Percentiles rank a stretch among this genome's conserved stretches.
These are phyloP conservation scores for Abscondita cerata DNA, from an alignment of 2,888 invertebrate genomes.

Conservation along the genomic window DNA sequence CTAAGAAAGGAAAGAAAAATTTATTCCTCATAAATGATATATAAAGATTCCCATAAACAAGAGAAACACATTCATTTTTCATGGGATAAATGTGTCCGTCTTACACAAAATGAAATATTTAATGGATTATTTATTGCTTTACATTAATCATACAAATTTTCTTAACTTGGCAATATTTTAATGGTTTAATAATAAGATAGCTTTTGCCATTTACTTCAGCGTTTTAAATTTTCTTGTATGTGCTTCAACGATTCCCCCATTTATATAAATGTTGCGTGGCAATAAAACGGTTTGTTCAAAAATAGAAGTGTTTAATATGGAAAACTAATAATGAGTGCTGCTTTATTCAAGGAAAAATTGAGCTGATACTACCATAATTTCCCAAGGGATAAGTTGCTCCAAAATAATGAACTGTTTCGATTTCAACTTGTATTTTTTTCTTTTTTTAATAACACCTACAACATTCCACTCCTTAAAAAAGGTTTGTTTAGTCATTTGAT, in stretches of 20 bases:
- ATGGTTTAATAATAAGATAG: neutral
- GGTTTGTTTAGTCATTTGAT: too few relatives aligned
- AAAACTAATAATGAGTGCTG: conserved; percentile 29
- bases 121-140: conserved; percentile 1
- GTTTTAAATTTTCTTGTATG: neutral
- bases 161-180: neutral
- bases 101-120: neutral
- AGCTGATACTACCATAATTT: conserved; percentile 40
- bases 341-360: conserved; percentile 31
- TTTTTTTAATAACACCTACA: too few relatives aligned
- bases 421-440: conserved; percentile 25
- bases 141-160: neutral
- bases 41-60: conserved; percentile 21
- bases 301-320: conserved; percentile 15
- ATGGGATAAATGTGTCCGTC: conserved; percentile 1
- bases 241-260: too few relatives aligned
- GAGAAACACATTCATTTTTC: conserved; percentile 18
- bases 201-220: neutral
- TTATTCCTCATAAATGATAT: conserved; percentile 30
- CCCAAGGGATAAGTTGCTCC: conserved; percentile 35
- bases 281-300: neutral
- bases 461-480: too few relatives aligned
- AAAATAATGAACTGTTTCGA: conserved; percentile 35
- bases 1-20: conserved; percentile 22
- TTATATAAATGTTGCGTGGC: neutral